phyloP scores from a whole-genome alignment of 2,888 invertebrate species.

The Tridacna gigas region DNA sequence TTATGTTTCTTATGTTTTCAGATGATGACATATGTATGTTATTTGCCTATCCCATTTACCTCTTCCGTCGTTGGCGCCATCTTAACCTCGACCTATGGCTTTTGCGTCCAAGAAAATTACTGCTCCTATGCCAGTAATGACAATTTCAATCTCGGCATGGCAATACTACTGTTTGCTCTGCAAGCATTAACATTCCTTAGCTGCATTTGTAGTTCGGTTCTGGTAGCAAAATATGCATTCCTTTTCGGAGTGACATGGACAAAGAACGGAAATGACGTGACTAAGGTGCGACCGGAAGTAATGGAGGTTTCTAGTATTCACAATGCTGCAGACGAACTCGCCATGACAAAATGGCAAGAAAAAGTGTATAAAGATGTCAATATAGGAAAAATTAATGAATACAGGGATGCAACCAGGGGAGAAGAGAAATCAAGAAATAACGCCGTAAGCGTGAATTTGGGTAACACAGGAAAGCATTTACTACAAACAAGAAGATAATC shows the following conservation, averaged over 20 bases:
- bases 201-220: not conserved
- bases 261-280: conserved; percentile 5
- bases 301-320: not conserved
- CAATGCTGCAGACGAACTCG: not conserved
- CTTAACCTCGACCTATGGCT: conserved; percentile 35
- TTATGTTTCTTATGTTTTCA: conserved; percentile 15
- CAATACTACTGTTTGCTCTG: conserved; percentile 30
- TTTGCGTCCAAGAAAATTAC: conserved; percentile 9
- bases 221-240: not conserved
- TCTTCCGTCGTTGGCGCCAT: conserved; percentile 19
- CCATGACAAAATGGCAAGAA: conserved; percentile 32
- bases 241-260: conserved; percentile 7
- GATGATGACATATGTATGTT: conserved; percentile 25
- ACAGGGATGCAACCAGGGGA: conserved; percentile 3
- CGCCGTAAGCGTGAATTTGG: no score
- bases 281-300: conserved; percentile 3
- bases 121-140: conserved; percentile 34
- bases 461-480: no score
- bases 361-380: conserved; percentile 27
- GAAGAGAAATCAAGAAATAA: not conserved
- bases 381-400: conserved; percentile 36
- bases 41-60: conserved; percentile 13
- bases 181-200: conserved; percentile 18
- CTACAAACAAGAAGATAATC: no score
- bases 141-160: conserved; percentile 44